Conservation (phyloP, 2,113 vertebrate species). For the Vicugna pacos region DNA sequence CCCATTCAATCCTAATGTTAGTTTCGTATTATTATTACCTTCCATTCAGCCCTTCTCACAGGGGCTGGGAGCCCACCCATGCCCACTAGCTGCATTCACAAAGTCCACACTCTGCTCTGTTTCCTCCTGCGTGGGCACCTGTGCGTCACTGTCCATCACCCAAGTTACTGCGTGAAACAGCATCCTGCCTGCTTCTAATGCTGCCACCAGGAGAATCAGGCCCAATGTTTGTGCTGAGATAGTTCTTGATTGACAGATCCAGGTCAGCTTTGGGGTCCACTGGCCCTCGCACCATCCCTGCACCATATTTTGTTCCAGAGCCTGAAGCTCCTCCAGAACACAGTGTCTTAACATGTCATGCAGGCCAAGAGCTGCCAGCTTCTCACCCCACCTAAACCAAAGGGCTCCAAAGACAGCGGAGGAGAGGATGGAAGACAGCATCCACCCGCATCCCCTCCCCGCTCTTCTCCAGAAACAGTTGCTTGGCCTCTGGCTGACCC, state of each 20-base stretch:
- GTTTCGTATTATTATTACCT: neutral
- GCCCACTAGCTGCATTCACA: neutral
- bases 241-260: neutral
- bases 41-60: too few relatives aligned
- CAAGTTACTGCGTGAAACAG: neutral
- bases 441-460: rapidly evolving
- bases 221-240: rapidly evolving
- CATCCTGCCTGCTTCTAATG: neutral
- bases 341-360: neutral
- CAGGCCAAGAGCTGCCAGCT: neutral
- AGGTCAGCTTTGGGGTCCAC: too few relatives aligned
- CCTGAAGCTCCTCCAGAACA: neutral
- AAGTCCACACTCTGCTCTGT: rapidly evolving
- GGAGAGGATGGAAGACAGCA: neutral
- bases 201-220: neutral
- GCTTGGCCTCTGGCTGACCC: neutral
- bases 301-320: neutral
- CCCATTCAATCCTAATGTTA: neutral
- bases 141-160: too few relatives aligned
- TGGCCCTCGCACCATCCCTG: too few relatives aligned
- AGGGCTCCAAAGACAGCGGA: rapidly evolving
- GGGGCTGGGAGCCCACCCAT: neutral
- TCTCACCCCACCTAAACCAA: neutral
- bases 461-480: neutral
- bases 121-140: rapidly evolving